phyloP scores from a whole-genome alignment of 1,140 invertebrate species.

The Lordiphosa mommai region DNA sequence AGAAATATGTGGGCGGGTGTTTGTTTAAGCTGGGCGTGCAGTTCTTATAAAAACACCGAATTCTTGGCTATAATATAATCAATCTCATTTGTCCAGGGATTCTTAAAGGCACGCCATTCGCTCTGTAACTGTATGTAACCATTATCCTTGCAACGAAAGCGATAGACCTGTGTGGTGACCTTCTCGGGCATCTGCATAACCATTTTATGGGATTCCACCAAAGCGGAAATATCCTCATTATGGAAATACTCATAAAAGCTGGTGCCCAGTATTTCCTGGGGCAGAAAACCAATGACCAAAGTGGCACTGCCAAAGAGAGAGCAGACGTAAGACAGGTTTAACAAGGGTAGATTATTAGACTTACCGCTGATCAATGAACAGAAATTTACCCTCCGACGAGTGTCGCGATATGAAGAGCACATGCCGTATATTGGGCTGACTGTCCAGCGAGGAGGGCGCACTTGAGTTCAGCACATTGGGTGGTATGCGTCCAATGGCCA shows the following conservation, averaged over 20 bases:
- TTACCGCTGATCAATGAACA: conserved; percentile 95
- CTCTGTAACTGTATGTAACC: conserved; percentile 87
- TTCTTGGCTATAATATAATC: conserved; percentile 94
- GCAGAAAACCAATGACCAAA: conserved; percentile 92
- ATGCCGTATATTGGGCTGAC: conserved; percentile 80
- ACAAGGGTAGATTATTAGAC: background rate
- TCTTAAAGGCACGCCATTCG: conserved; percentile 92
- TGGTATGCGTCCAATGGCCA: conserved; percentile 88
- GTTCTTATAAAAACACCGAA: conserved; percentile 84
- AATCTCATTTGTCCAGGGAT: conserved; percentile 95
- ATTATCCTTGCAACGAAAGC: conserved; percentile 89
- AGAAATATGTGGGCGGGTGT: no score
- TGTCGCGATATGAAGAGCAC: conserved; percentile 92
- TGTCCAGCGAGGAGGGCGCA: conserved; percentile 70
- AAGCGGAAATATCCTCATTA: conserved; percentile 88
- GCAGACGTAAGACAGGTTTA: background rate
- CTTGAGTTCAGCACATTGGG: conserved; percentile 81
- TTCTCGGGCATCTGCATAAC: conserved; percentile 85
- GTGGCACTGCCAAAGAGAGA: conserved; percentile 86
- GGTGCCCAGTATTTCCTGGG: conserved; percentile 94
- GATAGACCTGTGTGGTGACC: conserved; percentile 86
- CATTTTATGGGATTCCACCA: conserved; percentile 92
- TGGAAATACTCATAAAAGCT: conserved; percentile 97
- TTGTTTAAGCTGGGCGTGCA: no score
- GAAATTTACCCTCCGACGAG: conserved; percentile 96